These are phyloP conservation scores for Etheostoma perlongum DNA, from an alignment of 2,797 vertebrate genomes.

Conservation along the genomic window DNA sequence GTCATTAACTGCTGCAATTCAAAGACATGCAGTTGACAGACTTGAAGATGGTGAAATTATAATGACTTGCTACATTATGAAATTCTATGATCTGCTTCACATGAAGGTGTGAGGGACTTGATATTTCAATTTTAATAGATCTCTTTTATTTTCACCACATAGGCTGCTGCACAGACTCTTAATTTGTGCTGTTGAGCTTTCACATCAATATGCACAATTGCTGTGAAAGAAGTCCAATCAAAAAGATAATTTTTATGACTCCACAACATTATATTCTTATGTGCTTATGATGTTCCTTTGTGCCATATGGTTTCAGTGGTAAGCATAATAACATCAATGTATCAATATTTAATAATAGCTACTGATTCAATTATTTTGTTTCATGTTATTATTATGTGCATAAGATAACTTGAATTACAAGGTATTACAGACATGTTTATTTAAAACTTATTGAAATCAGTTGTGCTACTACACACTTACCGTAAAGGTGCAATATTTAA, in stretches of 20 bases:
- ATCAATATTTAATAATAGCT: neutral
- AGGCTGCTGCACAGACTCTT: neutral
- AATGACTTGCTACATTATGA: conserved; percentile 40
- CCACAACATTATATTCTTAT: conserved; percentile 1
- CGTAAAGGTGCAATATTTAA: neutral
- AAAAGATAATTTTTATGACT: neutral
- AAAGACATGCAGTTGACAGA: conserved; percentile 40
- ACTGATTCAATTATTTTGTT: neutral
- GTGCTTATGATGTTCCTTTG: neutral
- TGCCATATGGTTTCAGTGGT: neutral
- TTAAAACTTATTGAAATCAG: neutral
- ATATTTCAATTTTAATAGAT: conserved; percentile 18
- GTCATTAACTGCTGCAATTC: conserved; percentile 39
- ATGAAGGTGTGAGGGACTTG: conserved; percentile 13
- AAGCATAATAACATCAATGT: neutral
- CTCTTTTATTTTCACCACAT: conserved; percentile 2
- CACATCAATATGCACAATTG: neutral
- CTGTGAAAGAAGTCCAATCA: neutral
- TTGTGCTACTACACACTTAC: neutral
- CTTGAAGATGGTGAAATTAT: conserved; percentile 19
- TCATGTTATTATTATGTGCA: neutral
- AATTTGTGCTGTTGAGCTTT: neutral
- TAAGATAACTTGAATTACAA: neutral
- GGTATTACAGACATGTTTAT: neutral
- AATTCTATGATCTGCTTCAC: conserved; percentile 38